Evolutionary conservation across 2,113 vertebrate genomes (phyloP).

Genomic region (Lagopus leucura): DNA sequence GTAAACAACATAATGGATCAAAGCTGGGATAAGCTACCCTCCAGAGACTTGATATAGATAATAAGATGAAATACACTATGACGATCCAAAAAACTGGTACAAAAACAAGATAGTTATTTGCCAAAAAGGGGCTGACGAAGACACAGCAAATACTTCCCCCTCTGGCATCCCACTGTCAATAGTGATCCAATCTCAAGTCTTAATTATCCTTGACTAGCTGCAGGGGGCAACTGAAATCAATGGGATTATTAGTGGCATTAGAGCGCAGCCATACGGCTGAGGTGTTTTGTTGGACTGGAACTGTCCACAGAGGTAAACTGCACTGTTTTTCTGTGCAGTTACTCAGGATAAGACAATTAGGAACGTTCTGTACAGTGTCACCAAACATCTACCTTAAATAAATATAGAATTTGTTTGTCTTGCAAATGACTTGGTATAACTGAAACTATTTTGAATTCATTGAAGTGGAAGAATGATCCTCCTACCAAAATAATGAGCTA

Average conservation of each 20-base stretch:
- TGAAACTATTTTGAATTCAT: neutral
- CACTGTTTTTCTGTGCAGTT: accelerated
- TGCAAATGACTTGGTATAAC: neutral
- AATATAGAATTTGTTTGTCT: neutral
- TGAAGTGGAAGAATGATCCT: neutral
- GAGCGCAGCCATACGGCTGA: accelerated
- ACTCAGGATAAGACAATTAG: neutral
- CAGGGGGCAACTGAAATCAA: neutral
- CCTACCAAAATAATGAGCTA: neutral
- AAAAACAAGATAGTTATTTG: neutral
- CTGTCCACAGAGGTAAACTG: neutral
- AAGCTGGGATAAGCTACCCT: conserved; percentile 23
- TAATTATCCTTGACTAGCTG: neutral
- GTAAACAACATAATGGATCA: conserved; percentile 29
- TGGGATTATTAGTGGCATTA: neutral
- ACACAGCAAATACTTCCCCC: neutral
- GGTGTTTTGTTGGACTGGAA: too few species aligned
- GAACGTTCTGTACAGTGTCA: accelerated
- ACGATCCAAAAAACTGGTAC: neutral
- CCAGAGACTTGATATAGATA: neutral
- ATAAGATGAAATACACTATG: neutral
- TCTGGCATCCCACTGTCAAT: neutral
- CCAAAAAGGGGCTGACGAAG: neutral
- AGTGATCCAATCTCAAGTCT: neutral
- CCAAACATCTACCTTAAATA: neutral